Evolutionary conservation across 1,140 invertebrate species (phyloP).

Genomic region (Sinella curviseta): DNA sequence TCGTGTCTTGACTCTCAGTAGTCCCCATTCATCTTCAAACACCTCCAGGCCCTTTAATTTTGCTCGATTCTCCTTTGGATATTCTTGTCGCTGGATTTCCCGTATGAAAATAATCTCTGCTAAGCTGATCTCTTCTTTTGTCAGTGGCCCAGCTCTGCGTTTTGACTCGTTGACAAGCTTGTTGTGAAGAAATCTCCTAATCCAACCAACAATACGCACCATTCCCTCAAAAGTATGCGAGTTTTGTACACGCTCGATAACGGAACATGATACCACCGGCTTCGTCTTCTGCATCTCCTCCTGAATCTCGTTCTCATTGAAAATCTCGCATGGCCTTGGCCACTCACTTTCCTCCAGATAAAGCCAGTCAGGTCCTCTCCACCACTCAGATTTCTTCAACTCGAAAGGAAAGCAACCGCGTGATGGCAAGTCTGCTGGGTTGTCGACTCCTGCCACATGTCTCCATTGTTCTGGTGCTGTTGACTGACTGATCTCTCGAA

Average conservation of each 20-base stretch:
- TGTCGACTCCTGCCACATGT: not conserved
- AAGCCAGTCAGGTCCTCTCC: not conserved
- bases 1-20: not conserved
- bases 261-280: not conserved
- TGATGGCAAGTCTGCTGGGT: conserved; percentile 6
- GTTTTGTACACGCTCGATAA: not conserved
- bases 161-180: not conserved
- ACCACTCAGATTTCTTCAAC: not conserved
- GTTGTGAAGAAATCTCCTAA: not conserved
- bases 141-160: not conserved
- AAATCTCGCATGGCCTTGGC: not conserved
- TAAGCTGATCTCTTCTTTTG: not conserved
- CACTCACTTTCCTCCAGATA: not conserved
- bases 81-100: not conserved
- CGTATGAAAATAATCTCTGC: not conserved
- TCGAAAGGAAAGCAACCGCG: not conserved
- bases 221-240: not conserved
- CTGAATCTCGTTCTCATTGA: not conserved
- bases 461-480: not conserved
- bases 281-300: not conserved
- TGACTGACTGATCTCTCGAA: conserved; percentile 36
- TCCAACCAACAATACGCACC: not conserved
- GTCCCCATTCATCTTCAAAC: not conserved
- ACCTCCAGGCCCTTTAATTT: not conserved
- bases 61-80: not conserved